These are phyloP conservation scores for Dolichoris vasculosae DNA, from an alignment of 1,140 invertebrate species.

Conservation along the genomic window DNA sequence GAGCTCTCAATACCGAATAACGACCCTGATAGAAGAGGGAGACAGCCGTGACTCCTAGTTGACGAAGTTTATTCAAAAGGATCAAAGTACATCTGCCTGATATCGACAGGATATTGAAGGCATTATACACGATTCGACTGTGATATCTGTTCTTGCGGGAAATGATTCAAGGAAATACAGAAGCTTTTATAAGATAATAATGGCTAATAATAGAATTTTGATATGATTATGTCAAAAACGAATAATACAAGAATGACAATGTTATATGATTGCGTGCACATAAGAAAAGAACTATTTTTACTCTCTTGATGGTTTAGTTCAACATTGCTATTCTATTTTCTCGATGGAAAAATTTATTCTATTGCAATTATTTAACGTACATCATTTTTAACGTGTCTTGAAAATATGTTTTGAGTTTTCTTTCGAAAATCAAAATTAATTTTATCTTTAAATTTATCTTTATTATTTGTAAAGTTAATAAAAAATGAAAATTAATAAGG, in stretches of 20 bases:
- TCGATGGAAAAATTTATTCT: too few relatives aligned
- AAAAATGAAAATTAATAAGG: too few relatives aligned
- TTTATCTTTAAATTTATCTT: too few relatives aligned
- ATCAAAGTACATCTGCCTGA: slow-evolving; percentile 33
- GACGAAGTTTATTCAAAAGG: slow-evolving; percentile 17
- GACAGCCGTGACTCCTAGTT: background rate
- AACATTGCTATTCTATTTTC: too few relatives aligned
- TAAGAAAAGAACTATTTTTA: too few relatives aligned
- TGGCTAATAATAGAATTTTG: slow-evolving; percentile 22
- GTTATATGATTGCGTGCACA: too few relatives aligned
- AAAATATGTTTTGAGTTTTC: too few relatives aligned
- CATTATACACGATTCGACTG: slow-evolving; percentile 13
- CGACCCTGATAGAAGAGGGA: background rate
- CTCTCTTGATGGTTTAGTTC: too few relatives aligned
- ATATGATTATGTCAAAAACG: background rate
- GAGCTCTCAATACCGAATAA: background rate
- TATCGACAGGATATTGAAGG: slow-evolving; percentile 38
- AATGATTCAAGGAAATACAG: slow-evolving; percentile 30
- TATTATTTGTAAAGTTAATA: too few relatives aligned
- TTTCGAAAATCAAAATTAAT: too few relatives aligned
- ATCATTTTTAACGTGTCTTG: too few relatives aligned
- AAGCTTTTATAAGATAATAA: slow-evolving; percentile 29
- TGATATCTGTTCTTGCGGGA: slow-evolving; percentile 10
- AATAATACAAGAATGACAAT: background rate
- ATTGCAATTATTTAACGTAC: too few relatives aligned